Percentiles rank a stretch among this genome's conserved stretches.
These are phyloP conservation scores for Centropus bengalensis DNA, from an alignment of 2,113 vertebrate genomes.

Conservation along the genomic window DNA sequence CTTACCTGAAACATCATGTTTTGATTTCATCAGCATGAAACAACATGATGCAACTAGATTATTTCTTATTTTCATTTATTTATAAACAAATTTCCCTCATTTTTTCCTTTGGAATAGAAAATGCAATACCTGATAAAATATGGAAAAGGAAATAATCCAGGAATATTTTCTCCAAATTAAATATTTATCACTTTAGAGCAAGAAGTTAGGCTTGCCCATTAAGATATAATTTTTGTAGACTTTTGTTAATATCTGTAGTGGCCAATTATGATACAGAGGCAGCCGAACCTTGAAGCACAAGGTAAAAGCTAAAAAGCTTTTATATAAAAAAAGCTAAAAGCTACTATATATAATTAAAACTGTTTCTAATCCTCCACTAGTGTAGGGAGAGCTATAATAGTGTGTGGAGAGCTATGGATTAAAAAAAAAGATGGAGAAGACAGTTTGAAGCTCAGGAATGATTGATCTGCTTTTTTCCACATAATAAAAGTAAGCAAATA, in stretches of 20 bases:
- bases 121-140: not conserved
- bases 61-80: not conserved
- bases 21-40: not conserved
- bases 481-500: not conserved
- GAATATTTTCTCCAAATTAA: not conserved
- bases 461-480: not conserved
- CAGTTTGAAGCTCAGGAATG: not conserved
- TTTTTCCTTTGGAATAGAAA: not conserved
- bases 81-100: rapidly evolving
- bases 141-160: not conserved
- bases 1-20: not conserved
- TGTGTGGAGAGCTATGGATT: not conserved
- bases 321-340: not conserved
- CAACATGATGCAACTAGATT: not conserved
- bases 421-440: not conserved
- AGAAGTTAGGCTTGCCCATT: not conserved
- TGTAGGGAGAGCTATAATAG: not conserved
- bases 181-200: not conserved
- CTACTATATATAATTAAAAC: not conserved
- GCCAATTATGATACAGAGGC: not conserved
- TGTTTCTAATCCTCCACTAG: not conserved
- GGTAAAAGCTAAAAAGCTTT: not conserved
- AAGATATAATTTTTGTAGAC: not conserved
- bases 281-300: not conserved
- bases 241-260: not conserved